These are phyloP conservation scores for Brachionus rubens DNA, from an alignment of 1,140 invertebrate species.

Conservation along the genomic window DNA sequence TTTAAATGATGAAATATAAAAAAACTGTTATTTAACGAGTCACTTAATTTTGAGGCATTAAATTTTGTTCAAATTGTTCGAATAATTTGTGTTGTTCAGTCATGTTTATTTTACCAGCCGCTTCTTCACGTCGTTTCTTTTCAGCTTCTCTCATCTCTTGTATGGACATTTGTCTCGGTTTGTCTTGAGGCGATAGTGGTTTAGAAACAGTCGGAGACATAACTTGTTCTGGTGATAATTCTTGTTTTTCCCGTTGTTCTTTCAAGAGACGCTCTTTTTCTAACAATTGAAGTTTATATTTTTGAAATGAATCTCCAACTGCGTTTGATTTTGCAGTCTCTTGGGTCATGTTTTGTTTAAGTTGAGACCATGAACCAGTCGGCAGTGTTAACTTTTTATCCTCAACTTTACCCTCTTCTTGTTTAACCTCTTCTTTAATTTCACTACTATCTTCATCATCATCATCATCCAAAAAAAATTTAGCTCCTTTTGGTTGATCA, in stretches of 20 bases:
- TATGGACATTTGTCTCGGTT: conserved; percentile 29
- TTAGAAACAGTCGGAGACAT: too few relatives aligned
- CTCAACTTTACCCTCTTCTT: neutral
- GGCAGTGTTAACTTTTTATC: neutral
- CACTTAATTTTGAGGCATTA: conserved; percentile 29
- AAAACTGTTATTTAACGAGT: too few relatives aligned
- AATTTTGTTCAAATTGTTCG: conserved; percentile 45
- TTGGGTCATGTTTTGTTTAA: neutral
- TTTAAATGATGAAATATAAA: too few relatives aligned
- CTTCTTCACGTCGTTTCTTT: conserved; percentile 34
- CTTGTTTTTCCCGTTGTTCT: conserved; percentile 40
- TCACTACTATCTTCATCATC: neutral
- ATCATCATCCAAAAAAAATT: conserved; percentile 33
- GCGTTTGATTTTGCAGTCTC: neutral
- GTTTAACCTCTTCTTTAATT: neutral
- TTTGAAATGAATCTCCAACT: conserved; percentile 36
- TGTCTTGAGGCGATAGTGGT: too few relatives aligned
- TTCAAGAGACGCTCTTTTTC: conserved; percentile 16
- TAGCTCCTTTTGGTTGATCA: neutral
- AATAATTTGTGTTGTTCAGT: conserved; percentile 38
- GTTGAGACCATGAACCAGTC: conserved; percentile 25
- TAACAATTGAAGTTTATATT: conserved; percentile 27
- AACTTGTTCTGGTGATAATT: neutral
- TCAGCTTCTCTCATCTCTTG: conserved; percentile 38
- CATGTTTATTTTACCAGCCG: conserved; percentile 43